Evolutionary conservation across 1,140 invertebrate species (phyloP).

Genomic region (Ceratina japonica): DNA sequence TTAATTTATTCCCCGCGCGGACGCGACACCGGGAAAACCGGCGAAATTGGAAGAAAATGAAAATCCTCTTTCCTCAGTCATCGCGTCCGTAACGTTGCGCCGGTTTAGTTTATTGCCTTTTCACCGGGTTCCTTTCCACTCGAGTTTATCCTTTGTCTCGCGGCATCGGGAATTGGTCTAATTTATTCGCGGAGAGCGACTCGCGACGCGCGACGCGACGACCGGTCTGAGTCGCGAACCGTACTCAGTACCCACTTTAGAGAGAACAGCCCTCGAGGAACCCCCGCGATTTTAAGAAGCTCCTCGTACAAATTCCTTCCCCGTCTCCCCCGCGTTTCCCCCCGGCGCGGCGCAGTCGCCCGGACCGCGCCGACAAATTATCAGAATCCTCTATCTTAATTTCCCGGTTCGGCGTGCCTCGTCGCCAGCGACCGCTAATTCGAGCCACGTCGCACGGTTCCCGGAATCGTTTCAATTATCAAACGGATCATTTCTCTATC

Average conservation of each 20-base stretch:
- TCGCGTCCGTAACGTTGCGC: background rate
- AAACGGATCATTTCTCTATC: too few species aligned
- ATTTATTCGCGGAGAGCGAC: constrained; percentile 6
- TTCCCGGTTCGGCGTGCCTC: too few species aligned
- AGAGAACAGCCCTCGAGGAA: background rate
- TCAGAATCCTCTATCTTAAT: too few species aligned
- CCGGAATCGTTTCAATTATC: too few species aligned
- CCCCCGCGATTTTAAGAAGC: constrained; percentile 17
- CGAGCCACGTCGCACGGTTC: too few species aligned
- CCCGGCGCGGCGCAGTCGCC: too few species aligned
- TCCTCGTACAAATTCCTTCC: constrained; percentile 5
- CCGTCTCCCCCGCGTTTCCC: too few species aligned
- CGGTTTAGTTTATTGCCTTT: constrained; percentile 5
- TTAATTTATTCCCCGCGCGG: background rate
- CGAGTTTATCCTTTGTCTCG: constrained; percentile 22
- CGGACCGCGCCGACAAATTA: too few species aligned
- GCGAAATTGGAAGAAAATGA: background rate
- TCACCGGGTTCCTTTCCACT: background rate
- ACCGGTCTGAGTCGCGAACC: background rate
- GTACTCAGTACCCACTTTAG: background rate
- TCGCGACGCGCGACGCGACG: too few species aligned
- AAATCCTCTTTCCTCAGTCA: constrained; percentile 11
- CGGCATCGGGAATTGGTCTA: constrained; percentile 6
- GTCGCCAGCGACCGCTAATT: too few species aligned
- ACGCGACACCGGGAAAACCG: background rate